phyloP scores from a whole-genome alignment of 2,113 vertebrate genomes.

The Hyaena hyaena region DNA sequence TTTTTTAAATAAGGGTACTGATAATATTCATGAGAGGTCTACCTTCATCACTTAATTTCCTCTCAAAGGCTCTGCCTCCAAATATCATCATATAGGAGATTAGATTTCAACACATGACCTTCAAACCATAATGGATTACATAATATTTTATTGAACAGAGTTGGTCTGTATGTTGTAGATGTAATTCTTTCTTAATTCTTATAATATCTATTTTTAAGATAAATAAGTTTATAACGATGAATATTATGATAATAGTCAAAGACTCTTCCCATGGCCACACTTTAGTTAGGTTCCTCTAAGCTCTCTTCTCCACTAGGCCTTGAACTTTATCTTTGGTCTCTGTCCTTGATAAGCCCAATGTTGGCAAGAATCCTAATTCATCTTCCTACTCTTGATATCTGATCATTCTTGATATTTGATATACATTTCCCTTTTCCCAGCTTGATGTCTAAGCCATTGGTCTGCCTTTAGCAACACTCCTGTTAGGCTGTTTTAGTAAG shows the following conservation, averaged over 20 bases:
- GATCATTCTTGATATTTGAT: neutral
- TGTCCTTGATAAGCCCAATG: neutral
- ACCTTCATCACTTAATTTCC: neutral
- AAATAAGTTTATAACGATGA: conserved; percentile 68
- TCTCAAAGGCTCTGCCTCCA: neutral
- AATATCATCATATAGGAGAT: neutral
- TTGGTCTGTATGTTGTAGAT: neutral
- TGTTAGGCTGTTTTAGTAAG: neutral
- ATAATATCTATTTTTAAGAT: conserved; percentile 61
- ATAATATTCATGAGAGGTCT: neutral
- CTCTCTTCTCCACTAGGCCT: neutral
- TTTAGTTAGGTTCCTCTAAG: neutral
- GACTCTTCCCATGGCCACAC: neutral
- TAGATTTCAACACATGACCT: neutral
- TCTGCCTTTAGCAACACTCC: neutral
- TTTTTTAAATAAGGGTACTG: neutral
- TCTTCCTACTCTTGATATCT: neutral
- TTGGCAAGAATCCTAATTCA: neutral
- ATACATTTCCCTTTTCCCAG: neutral
- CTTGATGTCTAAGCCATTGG: neutral
- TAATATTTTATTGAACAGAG: neutral
- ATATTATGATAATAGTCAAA: conserved; percentile 31
- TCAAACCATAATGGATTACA: neutral
- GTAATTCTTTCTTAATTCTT: conserved; percentile 52
- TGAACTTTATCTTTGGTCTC: neutral